Evolutionary conservation across 2,797 vertebrate species (phyloP).

Genomic region (Coreius guichenoti): DNA sequence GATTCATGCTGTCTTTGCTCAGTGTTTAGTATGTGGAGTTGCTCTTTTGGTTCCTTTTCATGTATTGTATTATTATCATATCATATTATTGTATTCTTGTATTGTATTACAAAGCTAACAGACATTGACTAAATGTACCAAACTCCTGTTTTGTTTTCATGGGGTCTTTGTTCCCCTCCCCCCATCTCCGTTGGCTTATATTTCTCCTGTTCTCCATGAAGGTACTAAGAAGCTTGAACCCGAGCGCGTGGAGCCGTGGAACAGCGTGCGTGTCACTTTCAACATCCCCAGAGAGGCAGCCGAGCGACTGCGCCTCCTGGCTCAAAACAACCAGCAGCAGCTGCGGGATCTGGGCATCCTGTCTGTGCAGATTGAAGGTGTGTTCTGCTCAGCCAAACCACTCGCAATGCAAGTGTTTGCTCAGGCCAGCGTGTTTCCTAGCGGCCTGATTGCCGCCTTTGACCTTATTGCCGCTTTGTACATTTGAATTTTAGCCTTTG

Average conservation of each 20-base stretch:
- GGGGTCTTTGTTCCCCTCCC: neutral
- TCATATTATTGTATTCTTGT: too few species aligned
- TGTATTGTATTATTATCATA: too few species aligned
- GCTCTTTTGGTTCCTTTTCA: neutral
- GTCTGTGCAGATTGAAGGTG: constrained; percentile 98
- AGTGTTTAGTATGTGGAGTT: neutral
- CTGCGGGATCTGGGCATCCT: constrained; percentile 97
- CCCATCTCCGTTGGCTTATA: neutral
- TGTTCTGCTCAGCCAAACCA: neutral
- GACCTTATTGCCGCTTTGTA: neutral
- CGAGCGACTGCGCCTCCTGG: constrained; percentile 90
- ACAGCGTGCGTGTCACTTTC: constrained; percentile 98
- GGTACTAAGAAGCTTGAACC: constrained; percentile 85
- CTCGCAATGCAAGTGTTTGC: too few species aligned
- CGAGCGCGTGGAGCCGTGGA: constrained; percentile 95
- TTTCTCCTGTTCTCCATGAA: constrained; percentile 59
- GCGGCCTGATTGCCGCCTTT: neutral
- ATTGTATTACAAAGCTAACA: neutral
- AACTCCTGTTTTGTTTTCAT: neutral
- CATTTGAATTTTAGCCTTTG: neutral
- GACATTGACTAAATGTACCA: neutral
- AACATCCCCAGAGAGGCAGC: constrained; percentile 98
- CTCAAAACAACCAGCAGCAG: constrained; percentile 98
- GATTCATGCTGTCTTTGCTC: neutral
- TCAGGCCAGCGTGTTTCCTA: neutral